A percentile compares a stretch with the other conserved stretches of the same genome.
Evolutionary conservation across 2,113 vertebrate genomes (phyloP).

Genomic region (Boleophthalmus pectinirostris): DNA sequence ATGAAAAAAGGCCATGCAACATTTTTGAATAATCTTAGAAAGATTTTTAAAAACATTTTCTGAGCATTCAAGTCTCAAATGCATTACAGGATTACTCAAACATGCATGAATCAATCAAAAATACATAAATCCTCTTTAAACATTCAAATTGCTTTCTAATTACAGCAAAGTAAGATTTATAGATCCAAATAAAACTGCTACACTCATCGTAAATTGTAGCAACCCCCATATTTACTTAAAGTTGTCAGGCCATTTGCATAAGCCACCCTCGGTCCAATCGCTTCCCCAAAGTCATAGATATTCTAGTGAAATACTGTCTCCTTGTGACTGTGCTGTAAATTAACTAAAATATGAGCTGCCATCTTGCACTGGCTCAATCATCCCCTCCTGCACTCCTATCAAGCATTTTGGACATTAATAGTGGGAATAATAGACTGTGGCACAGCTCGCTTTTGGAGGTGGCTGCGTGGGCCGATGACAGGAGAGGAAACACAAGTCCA

Average conservation of each 20-base stretch:
- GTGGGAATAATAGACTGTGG: constrained; percentile 42
- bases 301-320: constrained; percentile 8
- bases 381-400: constrained; percentile 23
- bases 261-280: constrained; percentile 34
- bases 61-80: too few relatives aligned
- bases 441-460: constrained; percentile 27
- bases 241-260: constrained; percentile 50
- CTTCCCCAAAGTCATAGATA: constrained; percentile 35
- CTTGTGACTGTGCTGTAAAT: constrained; percentile 14
- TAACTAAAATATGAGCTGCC: constrained; percentile 39
- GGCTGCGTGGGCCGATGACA: constrained; percentile 35
- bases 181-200: constrained; percentile 17
- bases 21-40: too few relatives aligned
- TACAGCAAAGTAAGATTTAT: constrained; percentile 8
- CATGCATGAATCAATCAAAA: too few relatives aligned
- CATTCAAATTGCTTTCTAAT: neutral
- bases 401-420: constrained; percentile 28
- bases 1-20: too few relatives aligned
- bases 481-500: constrained; percentile 25
- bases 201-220: constrained; percentile 29
- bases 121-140: neutral
- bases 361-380: constrained; percentile 28
- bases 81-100: too few relatives aligned
- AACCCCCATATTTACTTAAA: constrained; percentile 38
- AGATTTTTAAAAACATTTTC: too few relatives aligned